Conservation (phyloP, 2,113 vertebrate species). For the Hyperoodon ampullatus region DNA sequence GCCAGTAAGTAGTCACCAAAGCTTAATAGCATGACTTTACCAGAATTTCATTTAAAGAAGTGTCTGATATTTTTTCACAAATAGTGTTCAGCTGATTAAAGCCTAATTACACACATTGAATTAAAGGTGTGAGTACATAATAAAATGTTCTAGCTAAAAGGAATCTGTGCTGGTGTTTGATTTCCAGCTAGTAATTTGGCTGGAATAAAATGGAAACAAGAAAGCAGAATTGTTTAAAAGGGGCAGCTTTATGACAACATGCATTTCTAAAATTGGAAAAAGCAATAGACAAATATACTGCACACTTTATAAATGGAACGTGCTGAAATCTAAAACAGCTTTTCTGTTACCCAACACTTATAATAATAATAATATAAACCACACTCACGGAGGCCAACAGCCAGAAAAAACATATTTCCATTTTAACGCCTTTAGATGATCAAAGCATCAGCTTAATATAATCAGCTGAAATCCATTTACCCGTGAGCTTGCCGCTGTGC, state of each 20-base stretch:
- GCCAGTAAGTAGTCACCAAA: constrained; percentile 89
- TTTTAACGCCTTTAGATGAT: constrained; percentile 98
- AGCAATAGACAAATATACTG: neutral
- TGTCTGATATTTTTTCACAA: constrained; percentile 81
- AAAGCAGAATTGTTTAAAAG: constrained; percentile 74
- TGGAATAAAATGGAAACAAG: constrained; percentile 66
- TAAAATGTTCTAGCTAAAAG: constrained; percentile 65
- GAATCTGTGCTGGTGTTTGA: constrained; percentile 60
- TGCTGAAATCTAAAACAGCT: constrained; percentile 78
- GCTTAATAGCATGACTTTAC: constrained; percentile 88
- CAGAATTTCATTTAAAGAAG: constrained; percentile 84
- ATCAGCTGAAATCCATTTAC: constrained; percentile 99
- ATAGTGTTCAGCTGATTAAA: constrained; percentile 84
- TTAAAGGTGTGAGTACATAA: constrained; percentile 76
- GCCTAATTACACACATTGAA: constrained; percentile 76
- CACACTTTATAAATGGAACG: constrained; percentile 78
- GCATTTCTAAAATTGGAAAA: constrained; percentile 69
- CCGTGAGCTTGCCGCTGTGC: constrained; percentile 90
- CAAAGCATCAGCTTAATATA: constrained; percentile 99
- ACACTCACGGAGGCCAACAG: constrained; percentile 86
- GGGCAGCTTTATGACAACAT: constrained; percentile 47
- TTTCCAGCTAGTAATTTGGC: constrained; percentile 73
- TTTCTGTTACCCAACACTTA: constrained; percentile 77
- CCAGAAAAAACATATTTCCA: constrained; percentile 97
- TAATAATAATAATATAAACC: constrained; percentile 80